Percentiles rank a stretch among this genome's conserved stretches.
Evolutionary conservation across 2,113 vertebrate species (phyloP).

Genomic region (Thunnus thynnus): DNA sequence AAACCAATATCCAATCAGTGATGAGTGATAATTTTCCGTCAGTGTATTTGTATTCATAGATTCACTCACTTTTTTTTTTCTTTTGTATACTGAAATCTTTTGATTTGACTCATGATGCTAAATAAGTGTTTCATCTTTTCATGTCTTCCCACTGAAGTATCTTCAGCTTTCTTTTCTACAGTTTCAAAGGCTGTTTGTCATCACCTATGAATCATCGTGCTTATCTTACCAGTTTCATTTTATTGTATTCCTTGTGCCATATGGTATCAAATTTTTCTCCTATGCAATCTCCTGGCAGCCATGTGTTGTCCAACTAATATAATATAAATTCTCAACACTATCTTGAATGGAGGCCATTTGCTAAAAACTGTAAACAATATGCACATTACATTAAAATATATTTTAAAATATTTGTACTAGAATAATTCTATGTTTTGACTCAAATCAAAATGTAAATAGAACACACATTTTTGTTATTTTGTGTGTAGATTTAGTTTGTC

Average conservation of each 20-base stretch:
- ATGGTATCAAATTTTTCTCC: neutral
- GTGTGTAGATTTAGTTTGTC: too few relatives aligned
- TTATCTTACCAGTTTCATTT: constrained; percentile 18
- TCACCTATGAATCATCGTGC: constrained; percentile 35
- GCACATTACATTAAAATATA: too few relatives aligned
- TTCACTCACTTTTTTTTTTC: neutral
- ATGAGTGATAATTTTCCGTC: constrained; percentile 8
- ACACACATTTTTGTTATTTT: too few relatives aligned
- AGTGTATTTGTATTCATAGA: constrained; percentile 10
- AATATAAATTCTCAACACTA: neutral
- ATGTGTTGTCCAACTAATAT: neutral
- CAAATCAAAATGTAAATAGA: neutral
- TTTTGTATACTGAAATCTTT: neutral
- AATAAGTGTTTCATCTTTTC: constrained; percentile 40
- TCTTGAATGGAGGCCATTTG: neutral
- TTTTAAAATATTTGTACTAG: too few relatives aligned
- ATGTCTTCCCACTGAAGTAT: neutral
- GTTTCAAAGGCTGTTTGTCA: constrained; percentile 43
- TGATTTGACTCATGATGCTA: constrained; percentile 11
- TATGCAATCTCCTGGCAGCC: neutral
- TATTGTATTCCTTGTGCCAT: neutral
- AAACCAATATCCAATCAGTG: neutral
- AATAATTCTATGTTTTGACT: neutral
- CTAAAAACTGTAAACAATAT: neutral
- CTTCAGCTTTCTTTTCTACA: neutral